Evolutionary conservation across 2,888 invertebrate genomes (phyloP).

Genomic region (Lapara coniferarum): DNA sequence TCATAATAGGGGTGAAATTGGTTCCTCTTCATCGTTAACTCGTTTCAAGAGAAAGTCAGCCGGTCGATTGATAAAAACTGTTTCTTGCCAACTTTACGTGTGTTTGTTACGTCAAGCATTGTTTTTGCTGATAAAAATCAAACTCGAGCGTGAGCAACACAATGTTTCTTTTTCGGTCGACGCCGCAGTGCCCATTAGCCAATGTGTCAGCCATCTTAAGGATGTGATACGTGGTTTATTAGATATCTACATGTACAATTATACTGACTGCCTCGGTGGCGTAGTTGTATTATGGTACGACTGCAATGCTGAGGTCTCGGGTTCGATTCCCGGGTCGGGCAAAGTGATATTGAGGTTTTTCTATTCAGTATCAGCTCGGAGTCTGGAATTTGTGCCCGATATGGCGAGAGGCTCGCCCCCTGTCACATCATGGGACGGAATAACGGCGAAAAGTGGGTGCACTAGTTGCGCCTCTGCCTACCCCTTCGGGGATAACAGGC

Average conservation of each 20-base stretch:
- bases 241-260: not conserved
- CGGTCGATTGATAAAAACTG: conserved; percentile 18
- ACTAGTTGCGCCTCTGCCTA: too few species aligned
- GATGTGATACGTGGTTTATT: not conserved
- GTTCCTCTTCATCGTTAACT: conserved; percentile 21
- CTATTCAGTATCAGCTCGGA: too few species aligned
- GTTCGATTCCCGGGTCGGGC: too few species aligned
- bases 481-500: too few species aligned
- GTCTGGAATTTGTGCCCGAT: too few species aligned
- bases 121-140: conserved; percentile 18
- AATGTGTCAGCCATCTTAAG: not conserved
- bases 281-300: too few species aligned
- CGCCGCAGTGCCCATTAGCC: not conserved
- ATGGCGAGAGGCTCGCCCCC: too few species aligned
- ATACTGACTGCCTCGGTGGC: too few species aligned
- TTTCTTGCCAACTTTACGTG: conserved; percentile 17
- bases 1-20: conserved; percentile 23
- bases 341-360: too few species aligned
- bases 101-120: conserved; percentile 9
- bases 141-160: conserved; percentile 8
- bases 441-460: too few species aligned
- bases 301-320: too few species aligned
- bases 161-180: not conserved
- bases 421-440: too few species aligned
- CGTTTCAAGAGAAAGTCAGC: conserved; percentile 22